Percentiles rank a stretch among this genome's conserved stretches.
phyloP scores from a whole-genome alignment of 1,140 invertebrate genomes.

The Cepaea nemoralis region DNA sequence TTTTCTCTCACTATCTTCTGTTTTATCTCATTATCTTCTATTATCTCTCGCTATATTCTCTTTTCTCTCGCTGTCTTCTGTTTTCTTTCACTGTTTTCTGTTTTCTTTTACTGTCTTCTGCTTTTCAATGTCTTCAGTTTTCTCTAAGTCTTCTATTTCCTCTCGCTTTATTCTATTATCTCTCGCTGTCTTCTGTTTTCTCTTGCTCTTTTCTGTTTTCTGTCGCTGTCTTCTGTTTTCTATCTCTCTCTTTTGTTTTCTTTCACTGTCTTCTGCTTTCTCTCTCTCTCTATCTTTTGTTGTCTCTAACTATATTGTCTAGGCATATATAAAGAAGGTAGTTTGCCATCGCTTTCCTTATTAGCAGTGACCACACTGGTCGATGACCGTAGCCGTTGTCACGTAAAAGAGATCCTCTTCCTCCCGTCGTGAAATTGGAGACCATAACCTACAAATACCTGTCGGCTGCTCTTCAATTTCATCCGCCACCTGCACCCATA shows the following conservation, averaged over 20 bases:
- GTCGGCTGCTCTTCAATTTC: no score
- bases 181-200: not conserved
- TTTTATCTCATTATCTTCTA: not conserved
- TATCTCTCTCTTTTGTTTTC: slow-evolving; percentile 11
- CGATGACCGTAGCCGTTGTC: no score
- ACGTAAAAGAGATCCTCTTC: no score
- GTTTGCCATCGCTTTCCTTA: no score
- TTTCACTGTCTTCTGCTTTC: not conserved
- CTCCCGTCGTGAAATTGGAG: no score
- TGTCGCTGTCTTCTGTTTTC: slow-evolving; percentile 2
- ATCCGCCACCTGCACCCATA: no score
- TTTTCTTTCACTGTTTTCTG: not conserved
- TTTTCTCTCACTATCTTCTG: no score
- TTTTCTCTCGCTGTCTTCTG: not conserved
- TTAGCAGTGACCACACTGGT: no score
- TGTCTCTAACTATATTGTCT: no score
- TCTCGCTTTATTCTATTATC: not conserved
- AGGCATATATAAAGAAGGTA: no score
- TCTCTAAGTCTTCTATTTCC: not conserved
- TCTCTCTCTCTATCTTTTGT: slow-evolving; percentile 4
- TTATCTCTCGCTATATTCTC: not conserved
- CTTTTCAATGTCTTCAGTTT: not conserved
- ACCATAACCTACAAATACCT: no score
- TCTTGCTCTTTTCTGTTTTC: not conserved
- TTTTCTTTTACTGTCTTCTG: not conserved